Base-by-base conservation (phyloP, 2,888 invertebrate genomes). In the Mesochorus sp. region DNA sequence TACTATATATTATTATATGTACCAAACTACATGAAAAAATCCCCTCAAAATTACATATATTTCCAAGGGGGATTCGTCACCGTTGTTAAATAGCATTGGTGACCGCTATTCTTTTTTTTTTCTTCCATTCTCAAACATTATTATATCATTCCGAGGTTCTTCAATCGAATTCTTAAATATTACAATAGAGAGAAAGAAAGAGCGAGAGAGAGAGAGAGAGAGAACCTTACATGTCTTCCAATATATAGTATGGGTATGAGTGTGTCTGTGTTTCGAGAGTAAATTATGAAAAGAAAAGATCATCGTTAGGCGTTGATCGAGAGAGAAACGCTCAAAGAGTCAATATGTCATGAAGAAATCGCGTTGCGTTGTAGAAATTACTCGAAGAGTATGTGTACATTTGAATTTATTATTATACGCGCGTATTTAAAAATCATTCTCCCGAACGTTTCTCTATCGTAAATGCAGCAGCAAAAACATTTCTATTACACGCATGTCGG, bases 211-310 rank as follows among this genome's bases (percentile, higher is more conserved):
- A 55, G 77, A 73, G 57, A 62, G 31, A 62, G 51, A 66, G 8
- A 44, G 57, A 71, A 59, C 59, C 61, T 73, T 59, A 42, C 21
- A 71, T 74, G 74, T 71, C 78, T 79, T 79, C 74, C 74, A 74
- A 66, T 74, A 59, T 72, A 37, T 49, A n/a, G n/a, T 42, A 55
- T 17, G 67, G 24, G 19, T 67, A 47, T 47, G 49, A 37, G 26
- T 26, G 17, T 37, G 59, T 28, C 49, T 12, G 39, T 39, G 49
- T 51, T 64, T 75, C 31, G 61, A 74, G 70, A 71, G 61, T 71
- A 74, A 79, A 79, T 71, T 79, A 79, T 73, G 62, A 55, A 75
- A 70, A 51, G 61, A 64, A 57, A 47, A 61, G 73, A n/a, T n/a
- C n/a, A n/a, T n/a, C n/a, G n/a, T n/a, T 70, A 64, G 78, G 74